Evolutionary conservation across 2,113 vertebrate species (phyloP).

Genomic region (Pygoscelis antarcticus): DNA sequence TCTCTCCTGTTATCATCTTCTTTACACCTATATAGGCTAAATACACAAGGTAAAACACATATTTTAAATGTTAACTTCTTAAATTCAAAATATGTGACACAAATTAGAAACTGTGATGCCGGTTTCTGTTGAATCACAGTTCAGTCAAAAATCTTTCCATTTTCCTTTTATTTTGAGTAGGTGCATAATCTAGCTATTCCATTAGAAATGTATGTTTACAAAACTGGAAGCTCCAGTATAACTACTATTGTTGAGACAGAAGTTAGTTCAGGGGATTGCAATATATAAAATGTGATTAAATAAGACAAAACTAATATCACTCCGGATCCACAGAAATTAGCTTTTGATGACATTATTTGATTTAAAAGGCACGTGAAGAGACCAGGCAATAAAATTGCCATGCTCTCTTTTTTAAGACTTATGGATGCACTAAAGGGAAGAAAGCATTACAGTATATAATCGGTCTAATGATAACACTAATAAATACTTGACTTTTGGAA

Average conservation of each 20-base stretch:
- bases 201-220: neutral
- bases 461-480: conserved; percentile 29
- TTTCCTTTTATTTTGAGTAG: neutral
- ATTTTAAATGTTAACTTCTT: neutral
- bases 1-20: neutral
- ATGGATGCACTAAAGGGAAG: conserved; percentile 1
- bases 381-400: neutral
- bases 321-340: neutral
- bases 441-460: neutral
- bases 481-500: conserved; percentile 67
- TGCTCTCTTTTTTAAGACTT: neutral
- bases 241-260: neutral
- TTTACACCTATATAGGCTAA: neutral
- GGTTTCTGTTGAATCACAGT: neutral
- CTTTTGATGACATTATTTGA: neutral
- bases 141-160: neutral
- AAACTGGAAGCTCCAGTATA: neutral
- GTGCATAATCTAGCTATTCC: neutral
- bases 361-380: neutral
- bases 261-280: neutral
- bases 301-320: neutral
- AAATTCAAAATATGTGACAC: neutral
- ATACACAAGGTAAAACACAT: neutral
- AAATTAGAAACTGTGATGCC: neutral
- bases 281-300: neutral